Evolutionary conservation across 2,113 vertebrate species (phyloP).

Genomic region (Apodemus sylvaticus): DNA sequence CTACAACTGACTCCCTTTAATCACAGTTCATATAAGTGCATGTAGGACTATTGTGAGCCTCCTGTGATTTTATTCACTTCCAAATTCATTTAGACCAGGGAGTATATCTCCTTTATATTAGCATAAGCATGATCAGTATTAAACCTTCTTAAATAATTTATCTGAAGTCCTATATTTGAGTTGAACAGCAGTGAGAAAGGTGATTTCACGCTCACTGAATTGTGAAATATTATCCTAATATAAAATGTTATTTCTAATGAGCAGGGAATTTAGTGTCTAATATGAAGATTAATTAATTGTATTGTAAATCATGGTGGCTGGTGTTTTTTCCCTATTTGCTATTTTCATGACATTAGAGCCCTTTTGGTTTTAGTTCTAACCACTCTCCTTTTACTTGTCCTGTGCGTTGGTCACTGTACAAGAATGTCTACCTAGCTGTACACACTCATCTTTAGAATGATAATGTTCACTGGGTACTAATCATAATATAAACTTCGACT

Average conservation of each 20-base stretch:
- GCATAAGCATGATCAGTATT: background rate
- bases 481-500: background rate
- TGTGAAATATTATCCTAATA: constrained; percentile 29
- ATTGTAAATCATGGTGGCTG: background rate
- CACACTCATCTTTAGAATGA: constrained; percentile 7
- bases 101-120: background rate
- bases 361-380: constrained; percentile 2
- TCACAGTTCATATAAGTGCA: background rate
- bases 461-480: background rate
- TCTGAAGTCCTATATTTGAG: background rate
- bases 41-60: background rate
- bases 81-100: background rate
- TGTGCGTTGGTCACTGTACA: background rate
- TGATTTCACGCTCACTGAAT: background rate
- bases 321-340: background rate
- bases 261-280: background rate
- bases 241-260: constrained; percentile 35
- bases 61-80: background rate
- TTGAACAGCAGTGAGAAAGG: background rate
- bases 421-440: background rate
- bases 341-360: background rate
- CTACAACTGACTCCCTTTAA: background rate
- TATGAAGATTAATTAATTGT: constrained; percentile 23
- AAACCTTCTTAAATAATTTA: constrained; percentile 37
- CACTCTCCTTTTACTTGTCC: background rate